These are phyloP conservation scores for Boloria euphrosyne DNA, from an alignment of 2,888 invertebrate genomes.

Conservation along the genomic window DNA sequence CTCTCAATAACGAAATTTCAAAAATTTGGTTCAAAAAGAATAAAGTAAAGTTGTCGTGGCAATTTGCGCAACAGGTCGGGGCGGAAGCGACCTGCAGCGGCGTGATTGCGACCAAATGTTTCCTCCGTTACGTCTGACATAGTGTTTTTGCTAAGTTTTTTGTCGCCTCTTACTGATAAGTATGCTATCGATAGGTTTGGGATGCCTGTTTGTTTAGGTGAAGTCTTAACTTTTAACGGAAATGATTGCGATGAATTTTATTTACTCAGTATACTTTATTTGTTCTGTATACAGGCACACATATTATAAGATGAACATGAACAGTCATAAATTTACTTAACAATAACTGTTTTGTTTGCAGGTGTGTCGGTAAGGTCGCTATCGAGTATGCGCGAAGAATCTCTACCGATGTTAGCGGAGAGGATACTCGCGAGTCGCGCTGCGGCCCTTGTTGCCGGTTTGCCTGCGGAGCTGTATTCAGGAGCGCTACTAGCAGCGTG, in stretches of 20 bases:
- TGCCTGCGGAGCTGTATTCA: slow-evolving; percentile 85
- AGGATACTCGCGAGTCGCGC: slow-evolving; percentile 80
- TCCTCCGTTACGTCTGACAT: slow-evolving; percentile 71
- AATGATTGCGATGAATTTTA: slow-evolving; percentile 55
- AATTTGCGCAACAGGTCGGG: slow-evolving; percentile 82
- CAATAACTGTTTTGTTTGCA: slow-evolving; percentile 43
- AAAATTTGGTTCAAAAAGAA: slow-evolving; percentile 1
- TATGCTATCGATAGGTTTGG: slow-evolving; percentile 78
- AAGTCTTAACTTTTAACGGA: slow-evolving; percentile 68
- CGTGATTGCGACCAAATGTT: slow-evolving; percentile 81
- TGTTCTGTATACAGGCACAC: neutral
- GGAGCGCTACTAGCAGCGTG: slow-evolving; percentile 83
- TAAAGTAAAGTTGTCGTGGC: slow-evolving; percentile 39
- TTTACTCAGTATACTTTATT: neutral
- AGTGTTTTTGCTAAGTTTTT: slow-evolving; percentile 72
- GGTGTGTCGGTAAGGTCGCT: slow-evolving; percentile 79
- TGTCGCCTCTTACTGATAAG: slow-evolving; percentile 71
- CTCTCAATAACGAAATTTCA: neutral
- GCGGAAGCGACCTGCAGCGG: slow-evolving; percentile 80
- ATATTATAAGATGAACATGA: too few relatives aligned
- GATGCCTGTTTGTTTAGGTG: slow-evolving; percentile 74
- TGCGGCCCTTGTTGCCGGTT: slow-evolving; percentile 78
- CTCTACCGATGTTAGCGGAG: slow-evolving; percentile 76
- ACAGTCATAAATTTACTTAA: slow-evolving; percentile 15
- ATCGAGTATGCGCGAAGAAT: slow-evolving; percentile 77